Evolutionary conservation across 2,888 invertebrate species (phyloP).

Genomic region (Stenurella melanura): DNA sequence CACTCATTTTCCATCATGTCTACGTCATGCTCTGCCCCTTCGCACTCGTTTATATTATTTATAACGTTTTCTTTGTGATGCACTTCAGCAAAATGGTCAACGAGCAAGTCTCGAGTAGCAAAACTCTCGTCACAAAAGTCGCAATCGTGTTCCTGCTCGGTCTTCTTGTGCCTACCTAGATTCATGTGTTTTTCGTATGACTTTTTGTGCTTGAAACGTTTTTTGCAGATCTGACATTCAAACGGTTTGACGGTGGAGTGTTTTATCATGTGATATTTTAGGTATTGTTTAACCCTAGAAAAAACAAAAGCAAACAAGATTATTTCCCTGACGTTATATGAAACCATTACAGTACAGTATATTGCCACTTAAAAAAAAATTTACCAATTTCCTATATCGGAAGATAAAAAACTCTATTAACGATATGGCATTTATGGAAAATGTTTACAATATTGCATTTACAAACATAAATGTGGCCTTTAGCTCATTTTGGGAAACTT

Average conservation of each 20-base stretch:
- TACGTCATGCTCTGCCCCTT: slow-evolving; percentile 22
- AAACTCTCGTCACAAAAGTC: slow-evolving; percentile 58
- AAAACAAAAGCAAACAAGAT: slow-evolving; percentile 3
- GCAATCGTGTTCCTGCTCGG: slow-evolving; percentile 52
- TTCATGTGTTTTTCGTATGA: slow-evolving; percentile 62
- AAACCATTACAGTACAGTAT: too few species aligned
- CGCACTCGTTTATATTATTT: slow-evolving; percentile 46
- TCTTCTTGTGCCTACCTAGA: slow-evolving; percentile 51
- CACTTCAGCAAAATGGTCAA: slow-evolving; percentile 53
- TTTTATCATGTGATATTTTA: slow-evolving; percentile 77
- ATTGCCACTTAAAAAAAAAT: too few species aligned
- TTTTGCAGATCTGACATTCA: slow-evolving; percentile 75
- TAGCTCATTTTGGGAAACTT: too few species aligned
- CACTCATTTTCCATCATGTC: slow-evolving; percentile 31
- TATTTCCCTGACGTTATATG: too few species aligned
- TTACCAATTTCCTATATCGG: too few species aligned
- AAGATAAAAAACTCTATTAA: too few species aligned
- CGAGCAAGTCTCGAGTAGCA: slow-evolving; percentile 43
- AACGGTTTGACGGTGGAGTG: slow-evolving; percentile 76
- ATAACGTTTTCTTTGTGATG: slow-evolving; percentile 54
- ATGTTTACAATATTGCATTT: too few species aligned
- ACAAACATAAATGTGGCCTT: too few species aligned
- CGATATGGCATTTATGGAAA: too few species aligned
- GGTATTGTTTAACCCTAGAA: slow-evolving; percentile 73
- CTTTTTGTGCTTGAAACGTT: slow-evolving; percentile 68